Percentiles rank a stretch among this genome's conserved stretches.
Evolutionary conservation across 2,888 invertebrate genomes (phyloP).

Genomic region (Ormyrus pomaceus): DNA sequence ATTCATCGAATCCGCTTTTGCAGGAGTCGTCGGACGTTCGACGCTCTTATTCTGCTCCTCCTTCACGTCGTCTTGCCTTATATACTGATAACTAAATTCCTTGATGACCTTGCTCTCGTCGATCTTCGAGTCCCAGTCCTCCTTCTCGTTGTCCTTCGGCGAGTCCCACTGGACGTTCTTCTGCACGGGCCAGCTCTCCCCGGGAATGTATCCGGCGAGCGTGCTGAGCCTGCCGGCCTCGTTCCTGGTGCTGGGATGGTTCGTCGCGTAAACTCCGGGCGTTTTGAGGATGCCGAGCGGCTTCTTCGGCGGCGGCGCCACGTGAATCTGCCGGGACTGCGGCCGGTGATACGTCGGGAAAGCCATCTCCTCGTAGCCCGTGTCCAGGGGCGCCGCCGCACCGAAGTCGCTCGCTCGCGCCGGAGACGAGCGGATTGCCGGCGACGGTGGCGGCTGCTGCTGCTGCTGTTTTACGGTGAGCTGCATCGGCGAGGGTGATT

Average conservation of each 20-base stretch:
- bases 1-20: slow-evolving; percentile 54
- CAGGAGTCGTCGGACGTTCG: too few species aligned
- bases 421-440: slow-evolving; percentile 34
- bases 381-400: slow-evolving; percentile 24
- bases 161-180: slow-evolving; percentile 70
- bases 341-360: slow-evolving; percentile 25
- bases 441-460: slow-evolving; percentile 14
- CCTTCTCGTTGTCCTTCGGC: slow-evolving; percentile 63
- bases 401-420: slow-evolving; percentile 46
- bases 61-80: slow-evolving; percentile 65
- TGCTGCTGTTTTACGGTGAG: slow-evolving; percentile 10
- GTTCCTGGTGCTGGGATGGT: slow-evolving; percentile 58
- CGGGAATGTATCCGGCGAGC: slow-evolving; percentile 60
- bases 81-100: slow-evolving; percentile 75
- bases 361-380: slow-evolving; percentile 52
- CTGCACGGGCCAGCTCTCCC: slow-evolving; percentile 64
- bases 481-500: slow-evolving; percentile 50
- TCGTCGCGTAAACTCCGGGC: slow-evolving; percentile 61
- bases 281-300: slow-evolving; percentile 69
- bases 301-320: slow-evolving; percentile 59
- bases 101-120: slow-evolving; percentile 73
- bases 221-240: slow-evolving; percentile 60
- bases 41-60: slow-evolving; percentile 36
- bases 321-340: neutral
- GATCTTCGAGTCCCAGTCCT: slow-evolving; percentile 69